Conservation (phyloP, 2,113 vertebrate species). For the Morone saxatilis region DNA sequence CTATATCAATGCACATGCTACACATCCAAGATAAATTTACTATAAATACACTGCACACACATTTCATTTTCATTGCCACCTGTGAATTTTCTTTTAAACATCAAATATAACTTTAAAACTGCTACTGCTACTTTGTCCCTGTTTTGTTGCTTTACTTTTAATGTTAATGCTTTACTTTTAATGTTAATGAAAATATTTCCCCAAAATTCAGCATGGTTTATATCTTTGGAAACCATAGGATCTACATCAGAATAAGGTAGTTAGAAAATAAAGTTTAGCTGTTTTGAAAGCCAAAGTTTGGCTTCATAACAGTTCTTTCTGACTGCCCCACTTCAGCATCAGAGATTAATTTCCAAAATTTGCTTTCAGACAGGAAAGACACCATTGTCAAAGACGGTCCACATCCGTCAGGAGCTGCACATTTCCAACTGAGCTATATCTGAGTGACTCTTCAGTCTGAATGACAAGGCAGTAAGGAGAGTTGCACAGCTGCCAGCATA, state of each 20-base stretch:
- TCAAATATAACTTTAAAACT: too few species aligned
- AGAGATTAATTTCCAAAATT: background rate
- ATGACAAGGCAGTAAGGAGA: background rate
- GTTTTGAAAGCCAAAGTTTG: background rate
- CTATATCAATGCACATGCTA: too few species aligned
- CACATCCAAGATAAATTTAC: too few species aligned
- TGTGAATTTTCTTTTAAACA: too few species aligned
- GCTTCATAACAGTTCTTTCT: background rate
- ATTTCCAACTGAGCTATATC: background rate
- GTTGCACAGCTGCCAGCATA: constrained; percentile 1
- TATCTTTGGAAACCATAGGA: background rate
- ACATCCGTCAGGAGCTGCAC: constrained; percentile 2
- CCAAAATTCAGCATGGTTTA: background rate
- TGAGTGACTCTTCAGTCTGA: background rate
- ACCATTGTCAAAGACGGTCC: background rate
- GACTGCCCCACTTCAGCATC: background rate
- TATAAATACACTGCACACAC: too few species aligned
- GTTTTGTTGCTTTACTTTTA: too few species aligned
- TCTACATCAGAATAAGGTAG: background rate
- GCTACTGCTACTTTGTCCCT: too few species aligned
- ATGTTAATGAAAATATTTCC: background rate
- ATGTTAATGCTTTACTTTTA: too few species aligned
- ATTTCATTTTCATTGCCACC: too few species aligned
- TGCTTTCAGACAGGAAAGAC: background rate
- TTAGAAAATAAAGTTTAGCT: background rate